Evolutionary conservation across 1,140 invertebrate genomes (phyloP).

Genomic region (Myzus persicae): DNA sequence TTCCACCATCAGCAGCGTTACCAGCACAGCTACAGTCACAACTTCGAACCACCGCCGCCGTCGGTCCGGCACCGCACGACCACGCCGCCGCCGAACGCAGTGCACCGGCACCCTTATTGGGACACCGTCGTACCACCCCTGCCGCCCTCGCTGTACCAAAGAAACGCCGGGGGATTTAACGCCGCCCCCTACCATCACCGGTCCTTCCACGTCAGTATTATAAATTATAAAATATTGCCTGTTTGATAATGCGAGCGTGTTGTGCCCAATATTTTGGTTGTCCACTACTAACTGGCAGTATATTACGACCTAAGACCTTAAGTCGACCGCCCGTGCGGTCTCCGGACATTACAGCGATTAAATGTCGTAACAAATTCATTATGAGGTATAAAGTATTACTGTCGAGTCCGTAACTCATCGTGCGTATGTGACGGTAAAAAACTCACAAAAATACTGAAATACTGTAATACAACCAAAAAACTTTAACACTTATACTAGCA

Average conservation of each 20-base stretch:
- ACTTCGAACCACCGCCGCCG: constrained; percentile 46
- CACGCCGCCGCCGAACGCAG: constrained; percentile 28
- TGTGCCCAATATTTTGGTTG: neutral
- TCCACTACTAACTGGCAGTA: neutral
- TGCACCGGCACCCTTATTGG: constrained; percentile 47
- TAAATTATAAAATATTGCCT: neutral
- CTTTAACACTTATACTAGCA: neutral
- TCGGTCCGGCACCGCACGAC: constrained; percentile 34
- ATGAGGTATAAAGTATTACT: neutral
- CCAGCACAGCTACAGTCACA: constrained; percentile 8
- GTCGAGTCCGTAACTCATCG: neutral
- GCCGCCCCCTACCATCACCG: constrained; percentile 34
- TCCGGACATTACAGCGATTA: neutral
- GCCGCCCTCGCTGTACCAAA: constrained; percentile 45
- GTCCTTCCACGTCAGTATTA: constrained; percentile 52
- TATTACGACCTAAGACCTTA: neutral
- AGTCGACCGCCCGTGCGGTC: neutral
- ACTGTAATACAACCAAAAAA: neutral
- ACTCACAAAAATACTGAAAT: neutral
- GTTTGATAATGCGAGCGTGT: neutral
- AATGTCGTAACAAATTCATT: neutral
- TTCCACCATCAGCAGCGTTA: neutral
- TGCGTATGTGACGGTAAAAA: neutral
- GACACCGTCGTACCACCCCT: constrained; percentile 47
- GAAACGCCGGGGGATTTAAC: neutral